phyloP scores from a whole-genome alignment of 2,113 vertebrate genomes.

The Strigops habroptila region DNA sequence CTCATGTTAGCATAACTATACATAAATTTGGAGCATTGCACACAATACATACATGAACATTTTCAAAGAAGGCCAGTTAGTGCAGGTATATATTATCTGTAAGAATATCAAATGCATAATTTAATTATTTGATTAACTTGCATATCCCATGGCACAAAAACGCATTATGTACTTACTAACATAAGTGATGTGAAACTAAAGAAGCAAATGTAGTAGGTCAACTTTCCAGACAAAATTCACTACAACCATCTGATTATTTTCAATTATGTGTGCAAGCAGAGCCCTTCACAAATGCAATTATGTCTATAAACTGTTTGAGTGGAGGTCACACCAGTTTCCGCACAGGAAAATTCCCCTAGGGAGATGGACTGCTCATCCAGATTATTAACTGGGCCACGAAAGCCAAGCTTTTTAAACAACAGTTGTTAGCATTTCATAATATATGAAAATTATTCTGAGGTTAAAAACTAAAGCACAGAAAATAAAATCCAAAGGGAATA shows the following conservation, averaged over 20 bases:
- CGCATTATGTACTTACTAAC: background rate
- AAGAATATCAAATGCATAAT: background rate
- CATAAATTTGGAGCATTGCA: background rate
- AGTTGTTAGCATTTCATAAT: background rate
- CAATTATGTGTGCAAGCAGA: background rate
- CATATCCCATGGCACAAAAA: background rate
- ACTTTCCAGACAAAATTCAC: background rate
- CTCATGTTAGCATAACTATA: background rate
- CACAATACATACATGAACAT: rapidly evolving
- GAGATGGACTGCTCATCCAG: background rate
- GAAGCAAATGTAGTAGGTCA: background rate
- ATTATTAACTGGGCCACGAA: background rate
- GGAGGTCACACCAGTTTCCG: background rate
- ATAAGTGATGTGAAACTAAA: background rate
- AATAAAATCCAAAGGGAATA: background rate
- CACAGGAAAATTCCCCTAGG: background rate
- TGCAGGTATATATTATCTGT: background rate
- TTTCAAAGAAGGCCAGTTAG: background rate
- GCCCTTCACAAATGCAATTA: background rate
- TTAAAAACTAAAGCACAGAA: background rate
- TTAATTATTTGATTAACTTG: background rate
- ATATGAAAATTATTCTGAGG: background rate
- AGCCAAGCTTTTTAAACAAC: background rate
- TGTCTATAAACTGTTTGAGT: background rate
- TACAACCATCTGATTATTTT: background rate